Conservation (phyloP, 2,797 vertebrate genomes). For the Sebastes miniatus region DNA sequence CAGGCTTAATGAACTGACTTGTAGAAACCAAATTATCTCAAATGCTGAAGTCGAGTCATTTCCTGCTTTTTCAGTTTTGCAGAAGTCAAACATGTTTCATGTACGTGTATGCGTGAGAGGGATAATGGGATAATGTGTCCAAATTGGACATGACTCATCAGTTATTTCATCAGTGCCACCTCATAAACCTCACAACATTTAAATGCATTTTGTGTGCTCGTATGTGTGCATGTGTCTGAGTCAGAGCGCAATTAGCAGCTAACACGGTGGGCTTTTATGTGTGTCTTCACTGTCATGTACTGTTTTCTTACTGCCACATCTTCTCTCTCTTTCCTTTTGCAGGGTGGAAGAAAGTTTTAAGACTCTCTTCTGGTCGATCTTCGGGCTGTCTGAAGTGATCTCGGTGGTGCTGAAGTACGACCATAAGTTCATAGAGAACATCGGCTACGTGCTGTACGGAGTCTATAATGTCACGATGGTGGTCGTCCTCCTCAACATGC, state of each 20-base stretch:
- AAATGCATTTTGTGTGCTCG: constrained; percentile 8
- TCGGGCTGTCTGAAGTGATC: constrained; percentile 96
- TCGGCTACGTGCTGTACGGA: constrained; percentile 94
- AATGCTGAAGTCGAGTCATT: constrained; percentile 3
- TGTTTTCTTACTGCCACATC: background rate
- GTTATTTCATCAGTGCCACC: constrained; percentile 67
- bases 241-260: constrained; percentile 12
- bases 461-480: constrained; percentile 99
- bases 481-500: constrained; percentile 97
- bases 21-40: constrained; percentile 1
- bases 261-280: background rate
- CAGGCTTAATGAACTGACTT: constrained; percentile 26
- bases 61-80: background rate
- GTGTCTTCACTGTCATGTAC: constrained; percentile 1
- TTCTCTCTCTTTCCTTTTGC: constrained; percentile 22
- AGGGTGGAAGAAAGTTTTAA: constrained; percentile 99
- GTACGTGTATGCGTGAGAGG: background rate
- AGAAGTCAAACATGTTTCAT: background rate
- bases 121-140: constrained; percentile 37
- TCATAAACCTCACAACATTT: constrained; percentile 51
- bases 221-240: constrained; percentile 15
- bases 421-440: constrained; percentile 99
- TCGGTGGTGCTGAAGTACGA: constrained; percentile 98
- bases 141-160: constrained; percentile 68
- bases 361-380: constrained; percentile 98